Evolutionary conservation across 2,797 vertebrate species (phyloP).

Genomic region (Gila robusta): DNA sequence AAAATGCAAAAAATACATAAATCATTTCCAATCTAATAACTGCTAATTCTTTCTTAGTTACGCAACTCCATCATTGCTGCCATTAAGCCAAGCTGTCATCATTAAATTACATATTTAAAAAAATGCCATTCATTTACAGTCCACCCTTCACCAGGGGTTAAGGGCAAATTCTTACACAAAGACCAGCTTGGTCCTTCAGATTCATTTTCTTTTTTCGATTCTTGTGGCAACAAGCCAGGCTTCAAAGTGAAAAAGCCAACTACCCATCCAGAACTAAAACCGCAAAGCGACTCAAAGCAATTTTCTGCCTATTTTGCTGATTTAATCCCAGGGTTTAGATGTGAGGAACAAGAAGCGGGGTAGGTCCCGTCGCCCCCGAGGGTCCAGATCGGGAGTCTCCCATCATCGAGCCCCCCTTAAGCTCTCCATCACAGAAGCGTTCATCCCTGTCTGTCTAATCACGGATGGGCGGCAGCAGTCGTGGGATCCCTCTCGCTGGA

Average conservation of each 20-base stretch:
- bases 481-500: constrained; percentile 66
- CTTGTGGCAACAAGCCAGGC: constrained; percentile 77
- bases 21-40: constrained; percentile 62
- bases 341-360: constrained; percentile 56
- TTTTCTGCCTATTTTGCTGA: constrained; percentile 82
- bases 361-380: constrained; percentile 58
- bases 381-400: constrained; percentile 64
- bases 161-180: constrained; percentile 67
- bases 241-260: constrained; percentile 77
- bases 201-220: constrained; percentile 65
- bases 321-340: constrained; percentile 79
- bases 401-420: constrained; percentile 67
- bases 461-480: constrained; percentile 45
- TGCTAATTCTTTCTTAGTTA: constrained; percentile 57
- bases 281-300: constrained; percentile 78
- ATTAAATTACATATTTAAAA: constrained; percentile 30
- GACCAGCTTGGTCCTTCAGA: constrained; percentile 68
- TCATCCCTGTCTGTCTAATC: constrained; percentile 74
- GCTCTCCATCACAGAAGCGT: constrained; percentile 67
- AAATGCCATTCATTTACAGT: constrained; percentile 60
- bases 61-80: constrained; percentile 57
- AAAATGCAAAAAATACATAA: constrained; percentile 43
- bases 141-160: constrained; percentile 61
- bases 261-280: constrained; percentile 81
- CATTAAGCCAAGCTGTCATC: constrained; percentile 18